Percentiles rank a stretch among this genome's conserved stretches.
These are phyloP conservation scores for Pemphredon lugubris DNA, from an alignment of 2,888 invertebrate species.

Conservation along the genomic window DNA sequence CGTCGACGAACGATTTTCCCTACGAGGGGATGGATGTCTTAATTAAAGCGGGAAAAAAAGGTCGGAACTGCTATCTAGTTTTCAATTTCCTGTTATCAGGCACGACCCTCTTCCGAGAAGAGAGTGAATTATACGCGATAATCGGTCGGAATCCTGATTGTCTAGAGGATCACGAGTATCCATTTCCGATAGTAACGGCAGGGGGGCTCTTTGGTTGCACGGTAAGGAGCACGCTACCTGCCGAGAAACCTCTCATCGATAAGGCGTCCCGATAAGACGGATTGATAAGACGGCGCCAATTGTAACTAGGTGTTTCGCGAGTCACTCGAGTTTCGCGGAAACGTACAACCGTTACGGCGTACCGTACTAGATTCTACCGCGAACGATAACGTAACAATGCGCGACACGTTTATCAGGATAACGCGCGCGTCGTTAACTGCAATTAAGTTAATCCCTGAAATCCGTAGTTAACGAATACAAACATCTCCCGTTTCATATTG, in stretches of 20 bases:
- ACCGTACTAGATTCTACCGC: not conserved
- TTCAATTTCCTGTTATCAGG: constrained; percentile 55
- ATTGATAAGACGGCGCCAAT: constrained; percentile 53
- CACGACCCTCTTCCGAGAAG: not conserved
- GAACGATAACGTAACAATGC: constrained; percentile 7
- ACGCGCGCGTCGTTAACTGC: too few species aligned
- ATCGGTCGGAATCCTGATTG: constrained; percentile 57
- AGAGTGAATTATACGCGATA: constrained; percentile 45
- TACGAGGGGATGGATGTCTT: constrained; percentile 35
- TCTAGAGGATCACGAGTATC: constrained; percentile 54
- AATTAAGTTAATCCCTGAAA: not conserved
- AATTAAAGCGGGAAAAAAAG: constrained; percentile 37
- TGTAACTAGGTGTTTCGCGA: constrained; percentile 51
- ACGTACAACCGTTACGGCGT: too few species aligned
- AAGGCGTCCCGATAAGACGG: constrained; percentile 51
- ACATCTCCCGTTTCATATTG: not conserved
- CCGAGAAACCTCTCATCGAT: constrained; percentile 53
- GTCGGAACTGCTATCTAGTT: constrained; percentile 45
- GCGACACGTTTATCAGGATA: too few species aligned
- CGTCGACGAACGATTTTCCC: constrained; percentile 13
- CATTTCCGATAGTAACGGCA: constrained; percentile 45
- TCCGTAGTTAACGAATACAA: not conserved
- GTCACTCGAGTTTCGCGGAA: constrained; percentile 8
- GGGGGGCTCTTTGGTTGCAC: constrained; percentile 47
- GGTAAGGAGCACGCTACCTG: constrained; percentile 57